Base-by-base conservation (phyloP, 2,113 vertebrate species). In the Emydura subglobosa region DNA sequence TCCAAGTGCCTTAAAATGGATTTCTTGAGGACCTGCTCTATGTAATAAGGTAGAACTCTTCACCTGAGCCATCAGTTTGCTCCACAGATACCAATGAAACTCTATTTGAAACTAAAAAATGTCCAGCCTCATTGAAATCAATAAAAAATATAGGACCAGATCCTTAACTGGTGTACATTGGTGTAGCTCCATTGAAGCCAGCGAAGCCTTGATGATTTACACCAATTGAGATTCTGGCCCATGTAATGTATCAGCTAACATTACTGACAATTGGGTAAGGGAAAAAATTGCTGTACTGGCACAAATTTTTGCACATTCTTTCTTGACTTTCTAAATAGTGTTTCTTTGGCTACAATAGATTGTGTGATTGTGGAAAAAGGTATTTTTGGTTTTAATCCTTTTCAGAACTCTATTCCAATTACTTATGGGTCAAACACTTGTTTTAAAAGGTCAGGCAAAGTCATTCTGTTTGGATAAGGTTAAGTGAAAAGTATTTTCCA, bases 151-250 rank as follows among this genome's bases (percentile, higher is more conserved):
- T 42, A 90, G 17, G 49, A 85, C 49, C 0, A 0, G 49, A 78
- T 93, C 44, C 25, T 82, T 42, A 93, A 80, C 34, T 94, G 34
- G 4, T 2, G 1, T 82, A 88, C 89, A 80, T 59, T 53, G 82
- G 7, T 82, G 42, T 3, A 85, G 59, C 91, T 49, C 22, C 34
- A 85, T 19, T 51, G 92, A 84, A 95, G 29, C 44, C 76, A 65
- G 88, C 89, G n/a, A 10, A 88, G 53, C 76, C 6, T 13, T 3
- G 27, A 79, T 50, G 29, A 31, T 92, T 90, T 87, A 51, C 88
- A 82, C 47, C 86, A 91, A 85, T 39, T 87, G 59, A 94, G 31
- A 4, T 89, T 92, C 78, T 93, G 89, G 78, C 57, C 85, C 34
- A 47, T 82, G 27, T 12, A 91, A 54, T 4, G 79, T 42, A 49